Evolutionary conservation across 2,888 invertebrate species (phyloP).

Genomic region (Brenthis daphne): DNA sequence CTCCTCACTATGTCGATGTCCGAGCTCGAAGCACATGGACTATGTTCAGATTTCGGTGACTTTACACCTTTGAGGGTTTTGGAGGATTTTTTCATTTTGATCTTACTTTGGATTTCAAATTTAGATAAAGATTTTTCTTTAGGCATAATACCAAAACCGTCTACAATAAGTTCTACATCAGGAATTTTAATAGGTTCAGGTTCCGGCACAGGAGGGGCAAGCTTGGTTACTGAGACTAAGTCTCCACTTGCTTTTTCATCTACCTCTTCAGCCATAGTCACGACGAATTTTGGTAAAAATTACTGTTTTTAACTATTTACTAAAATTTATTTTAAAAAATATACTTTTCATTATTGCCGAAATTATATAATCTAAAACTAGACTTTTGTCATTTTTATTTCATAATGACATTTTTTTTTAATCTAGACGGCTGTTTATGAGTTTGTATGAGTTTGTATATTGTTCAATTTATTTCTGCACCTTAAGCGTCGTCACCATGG

Average conservation of each 20-base stretch:
- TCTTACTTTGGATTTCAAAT: conserved; percentile 39
- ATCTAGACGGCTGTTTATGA: no score
- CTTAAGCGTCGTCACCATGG: no score
- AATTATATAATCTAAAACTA: neutral
- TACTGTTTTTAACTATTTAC: conserved; percentile 12
- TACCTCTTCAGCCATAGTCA: conserved; percentile 55
- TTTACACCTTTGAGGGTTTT: conserved; percentile 45
- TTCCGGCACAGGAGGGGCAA: conserved; percentile 39
- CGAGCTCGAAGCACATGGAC: conserved; percentile 66
- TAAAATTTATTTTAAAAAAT: conserved; percentile 18
- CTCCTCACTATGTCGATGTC: conserved; percentile 78
- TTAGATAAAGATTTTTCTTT: conserved; percentile 34
- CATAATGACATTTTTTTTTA: neutral
- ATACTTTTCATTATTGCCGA: conserved; percentile 2
- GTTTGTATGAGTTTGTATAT: no score
- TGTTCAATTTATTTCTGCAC: no score
- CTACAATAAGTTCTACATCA: conserved; percentile 70
- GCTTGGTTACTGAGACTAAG: conserved; percentile 44
- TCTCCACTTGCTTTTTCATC: conserved; percentile 57
- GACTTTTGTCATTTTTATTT: neutral
- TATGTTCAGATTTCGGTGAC: conserved; percentile 46
- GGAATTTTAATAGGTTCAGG: conserved; percentile 56
- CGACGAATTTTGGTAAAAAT: conserved; percentile 41
- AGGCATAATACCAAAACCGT: conserved; percentile 78
- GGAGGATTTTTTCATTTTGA: conserved; percentile 46